Evolutionary conservation across 2,797 vertebrate species (phyloP), one percentile per base, ranked within the genome.

Genomic region (Monodelphis domestica): DNA sequence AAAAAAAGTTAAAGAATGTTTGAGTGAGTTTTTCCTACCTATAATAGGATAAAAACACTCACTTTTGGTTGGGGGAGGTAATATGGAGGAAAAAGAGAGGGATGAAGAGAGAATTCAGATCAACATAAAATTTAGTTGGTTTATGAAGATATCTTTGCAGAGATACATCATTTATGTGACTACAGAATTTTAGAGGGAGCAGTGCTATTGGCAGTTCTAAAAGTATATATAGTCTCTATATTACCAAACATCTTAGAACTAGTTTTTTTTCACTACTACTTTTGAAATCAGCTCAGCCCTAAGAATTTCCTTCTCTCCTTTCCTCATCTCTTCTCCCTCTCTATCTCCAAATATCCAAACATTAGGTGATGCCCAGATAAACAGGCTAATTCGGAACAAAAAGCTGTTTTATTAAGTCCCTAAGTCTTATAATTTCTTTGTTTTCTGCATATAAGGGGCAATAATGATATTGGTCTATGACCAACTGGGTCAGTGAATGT

Each of bases 281-380:
- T 6, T 50, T 92, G 92, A 94, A 94, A 96, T 96, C 87, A 94
- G 93, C 93, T 91, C 45, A 57, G 59, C 84, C 24, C 56, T 88
- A 87, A 92, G 11, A 12, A 33, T 12, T 59, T 59, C 30, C 3
- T 33, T 59, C 28, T 2, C 57, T 59, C 33, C 12, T 5, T 30
- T 59, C 59, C n/a, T 63, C 33, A 63, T 12, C 5, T 5, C 33
- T 63, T n/a, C 33, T 0, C 12, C 4, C 4, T n/a, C 4, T 12
- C 14, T 14, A n/a, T 15, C 33, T 14, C 59, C 14, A 63, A n/a
- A 15, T 12, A 63, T 63, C 12, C 33, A 33, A 59, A 59, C 3
- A 63, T n/a, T 12, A 63, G 33, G 33, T n/a, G 5, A 63, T n/a
- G 63, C 30, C 63, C 33, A 63, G 14, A 15, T 63, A 5, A n/a